These are phyloP conservation scores for Gobius niger DNA, from an alignment of 2,113 vertebrate species.

Conservation along the genomic window DNA sequence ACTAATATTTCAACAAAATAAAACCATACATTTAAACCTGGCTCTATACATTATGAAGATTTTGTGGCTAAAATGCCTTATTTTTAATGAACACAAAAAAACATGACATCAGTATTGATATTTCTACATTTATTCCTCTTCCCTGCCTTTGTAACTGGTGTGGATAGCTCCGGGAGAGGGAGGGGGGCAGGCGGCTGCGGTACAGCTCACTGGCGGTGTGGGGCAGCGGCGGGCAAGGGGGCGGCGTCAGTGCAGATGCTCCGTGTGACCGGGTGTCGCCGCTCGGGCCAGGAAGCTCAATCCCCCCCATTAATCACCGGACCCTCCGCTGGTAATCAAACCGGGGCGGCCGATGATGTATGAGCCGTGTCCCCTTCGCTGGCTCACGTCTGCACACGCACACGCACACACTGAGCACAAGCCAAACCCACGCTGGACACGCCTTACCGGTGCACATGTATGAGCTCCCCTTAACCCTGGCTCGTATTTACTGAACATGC, in stretches of 20 bases:
- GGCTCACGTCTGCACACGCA: conserved; percentile 47
- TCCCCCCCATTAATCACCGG: conserved; percentile 96
- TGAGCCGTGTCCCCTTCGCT: conserved; percentile 90
- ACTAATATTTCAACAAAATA: no score
- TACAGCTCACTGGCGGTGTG: conserved; percentile 22
- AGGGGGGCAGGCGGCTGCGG: conserved; percentile 42
- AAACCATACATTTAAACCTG: no score
- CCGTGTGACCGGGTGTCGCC: conserved; percentile 94
- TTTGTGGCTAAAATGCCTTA: no score
- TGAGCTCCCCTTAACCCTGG: conserved; percentile 1
- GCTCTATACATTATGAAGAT: no score
- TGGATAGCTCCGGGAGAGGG: background rate
- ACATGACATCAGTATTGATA: background rate
- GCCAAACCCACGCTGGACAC: conserved; percentile 33
- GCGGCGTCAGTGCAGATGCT: conserved; percentile 95
- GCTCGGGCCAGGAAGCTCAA: conserved; percentile 97
- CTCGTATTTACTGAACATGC: no score
- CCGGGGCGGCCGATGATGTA: conserved; percentile 94
- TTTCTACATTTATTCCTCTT: background rate
- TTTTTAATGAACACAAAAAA: no score
- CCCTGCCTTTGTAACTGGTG: background rate
- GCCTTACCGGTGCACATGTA: conserved; percentile 50
- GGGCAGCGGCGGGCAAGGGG: conserved; percentile 46
- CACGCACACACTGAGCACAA: background rate
- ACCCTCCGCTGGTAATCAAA: conserved; percentile 98